Base-by-base conservation (phyloP, 2,888 invertebrate genomes). In the Oxycera nigricornis region DNA sequence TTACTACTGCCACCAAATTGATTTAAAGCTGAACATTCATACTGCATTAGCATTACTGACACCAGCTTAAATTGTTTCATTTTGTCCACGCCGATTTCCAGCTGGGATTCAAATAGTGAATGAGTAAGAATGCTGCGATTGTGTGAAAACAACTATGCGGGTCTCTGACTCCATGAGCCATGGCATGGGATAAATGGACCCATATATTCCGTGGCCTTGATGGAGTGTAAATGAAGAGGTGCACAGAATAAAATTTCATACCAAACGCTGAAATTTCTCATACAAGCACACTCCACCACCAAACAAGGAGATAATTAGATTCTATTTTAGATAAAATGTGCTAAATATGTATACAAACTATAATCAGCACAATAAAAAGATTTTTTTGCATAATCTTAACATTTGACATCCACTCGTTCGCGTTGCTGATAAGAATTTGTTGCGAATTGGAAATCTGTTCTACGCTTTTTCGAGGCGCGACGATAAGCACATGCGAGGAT, bases 171-270 rank as follows among this genome's bases (percentile, higher is more conserved):
- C 14, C 41, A 26, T 17, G n/a, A 22, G 41, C 20, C 62, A 62
- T 22, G 31, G 17, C 41, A 24, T 52, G 70, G 70, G 70, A 70
- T 70, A 70, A 70, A 70, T 70, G 70, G 52, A 70, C 70, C 52
- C 70, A 55, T 70, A 55, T 70, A 70, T 52, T 31, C 26, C 22
- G 70, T 70, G 70, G 55, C 70, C 70, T 70, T 70, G 70, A 70
- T 52, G 24, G 55, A 26, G 70, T 70, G 70, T 52, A 70, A 70
- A 70, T 70, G 52, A 55, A 65, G 65, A 65, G 41, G 24, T 41
- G 55, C 11, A 46, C 46, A n/a, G 46, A 46, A 46, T 46, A 46
- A 46, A 46, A 46, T 46, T 46, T 46, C 17, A 46, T 46, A 17
- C 46, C 17, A 46, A 46, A 46, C 17, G 46, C 14, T 46, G 46